These are phyloP conservation scores for Pterocles gutturalis DNA, from an alignment of 2,113 vertebrate genomes.

Conservation along the genomic window DNA sequence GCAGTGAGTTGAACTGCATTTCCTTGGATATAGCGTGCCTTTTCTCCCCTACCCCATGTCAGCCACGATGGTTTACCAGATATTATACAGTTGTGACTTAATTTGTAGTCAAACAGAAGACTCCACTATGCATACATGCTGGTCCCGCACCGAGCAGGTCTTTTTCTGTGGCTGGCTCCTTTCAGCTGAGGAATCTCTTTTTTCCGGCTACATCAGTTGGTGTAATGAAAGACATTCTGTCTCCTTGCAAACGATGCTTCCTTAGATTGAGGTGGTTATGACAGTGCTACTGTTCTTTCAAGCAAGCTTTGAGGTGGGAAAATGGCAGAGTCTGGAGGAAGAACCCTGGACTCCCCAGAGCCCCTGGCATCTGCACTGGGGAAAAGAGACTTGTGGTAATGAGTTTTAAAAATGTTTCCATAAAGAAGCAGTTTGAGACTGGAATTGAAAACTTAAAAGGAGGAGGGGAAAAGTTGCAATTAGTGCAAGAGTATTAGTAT, in stretches of 20 bases:
- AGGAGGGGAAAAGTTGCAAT: constrained; percentile 12
- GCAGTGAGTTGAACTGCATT: not conserved
- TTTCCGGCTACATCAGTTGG: not conserved
- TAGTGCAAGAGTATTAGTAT: constrained; percentile 12
- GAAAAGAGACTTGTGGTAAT: not conserved
- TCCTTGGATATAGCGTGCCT: not conserved
- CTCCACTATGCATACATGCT: not conserved
- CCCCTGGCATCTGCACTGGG: not conserved
- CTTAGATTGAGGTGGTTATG: not conserved
- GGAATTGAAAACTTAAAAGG: not conserved
- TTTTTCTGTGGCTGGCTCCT: not conserved
- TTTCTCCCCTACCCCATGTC: fast-evolving
- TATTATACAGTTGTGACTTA: not conserved
- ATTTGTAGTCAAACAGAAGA: not conserved
- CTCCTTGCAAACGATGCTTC: not conserved
- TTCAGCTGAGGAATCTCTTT: not conserved
- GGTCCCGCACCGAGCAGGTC: not conserved
- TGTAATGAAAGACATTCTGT: not conserved
- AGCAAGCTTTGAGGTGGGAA: not conserved
- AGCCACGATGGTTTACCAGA: not conserved
- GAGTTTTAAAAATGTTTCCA: not conserved
- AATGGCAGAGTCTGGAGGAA: not conserved
- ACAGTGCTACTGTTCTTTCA: not conserved
- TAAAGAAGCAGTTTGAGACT: constrained; percentile 5
- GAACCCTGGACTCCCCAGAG: not conserved